phyloP scores from a whole-genome alignment of 2,888 invertebrate genomes.

The Bhutanitis thaidina region DNA sequence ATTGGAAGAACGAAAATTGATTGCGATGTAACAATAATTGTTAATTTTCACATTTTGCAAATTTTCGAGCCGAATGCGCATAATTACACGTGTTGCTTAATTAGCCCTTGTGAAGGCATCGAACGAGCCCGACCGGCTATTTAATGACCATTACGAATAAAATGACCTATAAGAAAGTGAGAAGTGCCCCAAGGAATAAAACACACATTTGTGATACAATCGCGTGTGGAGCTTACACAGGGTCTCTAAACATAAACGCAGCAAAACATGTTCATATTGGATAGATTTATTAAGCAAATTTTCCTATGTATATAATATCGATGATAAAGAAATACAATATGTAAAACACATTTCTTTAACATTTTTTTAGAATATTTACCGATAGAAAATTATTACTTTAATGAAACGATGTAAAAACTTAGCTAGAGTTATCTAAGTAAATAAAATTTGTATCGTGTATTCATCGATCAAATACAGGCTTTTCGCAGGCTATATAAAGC shows the following conservation, averaged over 20 bases:
- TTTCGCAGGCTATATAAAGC: not conserved
- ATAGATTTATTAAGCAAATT: too few species aligned
- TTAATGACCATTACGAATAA: not conserved
- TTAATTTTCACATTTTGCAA: not conserved
- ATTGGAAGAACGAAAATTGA: not conserved
- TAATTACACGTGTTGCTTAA: not conserved
- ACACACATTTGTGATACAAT: not conserved
- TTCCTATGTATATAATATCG: too few species aligned
- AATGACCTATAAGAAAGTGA: constrained; percentile 5
- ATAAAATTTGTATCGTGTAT: not conserved
- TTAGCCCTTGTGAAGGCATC: not conserved
- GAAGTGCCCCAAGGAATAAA: not conserved
- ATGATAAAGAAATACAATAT: too few species aligned
- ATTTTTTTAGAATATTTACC: too few species aligned
- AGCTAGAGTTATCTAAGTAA: not conserved
- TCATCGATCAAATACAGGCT: not conserved
- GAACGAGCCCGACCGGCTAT: not conserved
- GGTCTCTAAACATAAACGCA: not conserved
- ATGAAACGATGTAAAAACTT: too few species aligned
- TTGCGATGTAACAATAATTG: not conserved
- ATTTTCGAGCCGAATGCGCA: not conserved
- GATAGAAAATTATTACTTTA: too few species aligned
- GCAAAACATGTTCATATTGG: too few species aligned
- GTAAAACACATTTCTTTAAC: too few species aligned
- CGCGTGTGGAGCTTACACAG: not conserved